A percentile compares a stretch with the other conserved stretches of the same genome.
Evolutionary conservation across 2,797 vertebrate genomes (phyloP).

Genomic region (Epinephelus awoara): DNA sequence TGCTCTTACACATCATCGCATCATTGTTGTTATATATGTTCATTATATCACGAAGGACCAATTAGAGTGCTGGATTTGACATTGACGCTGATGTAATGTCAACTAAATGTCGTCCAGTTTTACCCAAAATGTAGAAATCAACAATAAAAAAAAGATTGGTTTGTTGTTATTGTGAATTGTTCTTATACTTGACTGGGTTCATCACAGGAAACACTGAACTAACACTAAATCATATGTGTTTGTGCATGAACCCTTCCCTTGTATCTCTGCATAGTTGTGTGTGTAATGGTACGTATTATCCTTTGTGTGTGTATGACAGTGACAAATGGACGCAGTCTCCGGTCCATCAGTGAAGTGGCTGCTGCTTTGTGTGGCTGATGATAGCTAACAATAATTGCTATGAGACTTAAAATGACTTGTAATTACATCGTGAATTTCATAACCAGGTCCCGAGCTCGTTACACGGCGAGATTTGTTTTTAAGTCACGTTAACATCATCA

Average conservation of each 20-base stretch:
- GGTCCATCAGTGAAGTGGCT: constrained; percentile 49
- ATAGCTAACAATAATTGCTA: constrained; percentile 74
- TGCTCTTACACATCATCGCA: too few relatives aligned
- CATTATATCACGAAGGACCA: too few relatives aligned
- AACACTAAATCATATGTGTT: background rate
- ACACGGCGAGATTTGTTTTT: constrained; percentile 57
- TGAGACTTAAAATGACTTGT: constrained; percentile 68
- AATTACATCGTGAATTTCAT: constrained; percentile 73
- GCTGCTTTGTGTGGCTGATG: constrained; percentile 67
- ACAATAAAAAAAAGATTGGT: too few relatives aligned
- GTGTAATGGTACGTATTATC: background rate
- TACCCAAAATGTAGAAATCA: too few relatives aligned
- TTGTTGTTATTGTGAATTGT: background rate
- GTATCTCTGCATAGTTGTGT: background rate
- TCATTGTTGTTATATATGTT: too few relatives aligned
- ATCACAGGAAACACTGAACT: background rate
- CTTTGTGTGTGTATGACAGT: constrained; percentile 54
- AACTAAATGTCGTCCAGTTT: background rate
- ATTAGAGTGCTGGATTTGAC: too few relatives aligned
- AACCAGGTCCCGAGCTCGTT: constrained; percentile 62
- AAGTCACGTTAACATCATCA: constrained; percentile 70
- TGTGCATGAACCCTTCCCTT: background rate
- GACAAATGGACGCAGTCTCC: constrained; percentile 66
- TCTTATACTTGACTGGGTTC: background rate
- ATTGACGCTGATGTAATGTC: too few relatives aligned